Conservation (phyloP, 2,113 vertebrate genomes). For the Heterocephalus glaber region DNA sequence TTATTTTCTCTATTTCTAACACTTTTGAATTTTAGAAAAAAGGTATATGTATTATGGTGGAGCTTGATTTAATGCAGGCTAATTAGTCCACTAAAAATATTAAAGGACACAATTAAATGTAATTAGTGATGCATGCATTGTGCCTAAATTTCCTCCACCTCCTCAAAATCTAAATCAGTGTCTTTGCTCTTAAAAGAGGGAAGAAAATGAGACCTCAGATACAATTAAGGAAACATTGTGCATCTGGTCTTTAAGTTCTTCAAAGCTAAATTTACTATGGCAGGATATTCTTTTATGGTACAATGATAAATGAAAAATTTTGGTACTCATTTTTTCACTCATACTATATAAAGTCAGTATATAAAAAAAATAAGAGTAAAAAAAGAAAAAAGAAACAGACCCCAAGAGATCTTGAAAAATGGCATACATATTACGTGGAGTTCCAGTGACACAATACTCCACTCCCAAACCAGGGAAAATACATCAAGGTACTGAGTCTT, state of each 20-base stretch:
- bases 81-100: conserved; percentile 47
- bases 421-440: no score
- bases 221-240: conserved; percentile 24
- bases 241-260: conserved; percentile 48
- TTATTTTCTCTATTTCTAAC: no score
- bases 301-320: conserved; percentile 60
- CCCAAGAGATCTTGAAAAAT: no score
- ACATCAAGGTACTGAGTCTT: conserved; percentile 40
- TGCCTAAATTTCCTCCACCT: conserved; percentile 38
- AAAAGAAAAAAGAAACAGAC: not conserved
- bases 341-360: conserved; percentile 46
- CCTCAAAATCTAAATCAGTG: conserved; percentile 63
- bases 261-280: conserved; percentile 63
- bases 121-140: not conserved
- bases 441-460: not conserved
- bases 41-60: conserved; percentile 25
- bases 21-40: no score
- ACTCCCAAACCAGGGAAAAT: conserved; percentile 54
- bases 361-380: conserved; percentile 36
- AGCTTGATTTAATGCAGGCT: conserved; percentile 55
- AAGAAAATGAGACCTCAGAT: conserved; percentile 4
- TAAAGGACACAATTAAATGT: conserved; percentile 11
- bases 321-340: conserved; percentile 73
- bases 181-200: no score
- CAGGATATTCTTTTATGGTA: conserved; percentile 69